A percentile compares a stretch with the other conserved stretches of the same genome.
These are phyloP conservation scores for Halocynthia roretzi DNA, from an alignment of 23 tunicate genomes.

Conservation along the genomic window DNA sequence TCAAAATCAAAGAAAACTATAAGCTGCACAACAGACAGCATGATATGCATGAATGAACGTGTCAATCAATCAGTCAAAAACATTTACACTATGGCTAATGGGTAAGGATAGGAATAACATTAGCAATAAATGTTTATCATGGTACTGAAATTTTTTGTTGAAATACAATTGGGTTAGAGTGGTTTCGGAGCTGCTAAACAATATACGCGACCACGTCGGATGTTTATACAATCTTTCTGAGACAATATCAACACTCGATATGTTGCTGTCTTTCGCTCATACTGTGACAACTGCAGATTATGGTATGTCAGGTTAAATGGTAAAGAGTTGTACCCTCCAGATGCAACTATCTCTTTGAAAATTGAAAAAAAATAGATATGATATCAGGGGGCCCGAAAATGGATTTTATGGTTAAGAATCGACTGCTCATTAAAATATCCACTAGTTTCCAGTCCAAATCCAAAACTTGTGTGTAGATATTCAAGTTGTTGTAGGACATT, in stretches of 20 bases:
- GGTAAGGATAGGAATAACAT: conserved; percentile 34
- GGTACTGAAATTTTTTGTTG: no score
- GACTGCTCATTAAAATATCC: not conserved
- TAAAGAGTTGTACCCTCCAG: no score
- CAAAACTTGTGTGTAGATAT: no score
- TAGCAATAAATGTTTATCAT: not conserved
- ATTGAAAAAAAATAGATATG: not conserved
- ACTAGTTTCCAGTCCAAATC: no score
- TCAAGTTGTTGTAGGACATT: no score
- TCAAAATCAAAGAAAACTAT: conserved; percentile 48
- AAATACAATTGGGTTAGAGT: conserved; percentile 19
- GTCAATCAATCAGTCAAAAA: conserved; percentile 49
- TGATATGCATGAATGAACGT: conserved; percentile 48
- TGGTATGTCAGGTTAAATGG: conserved; percentile 11
- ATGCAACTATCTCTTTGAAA: not conserved
- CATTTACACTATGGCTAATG: conserved; percentile 57
- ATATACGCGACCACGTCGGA: conserved; percentile 54
- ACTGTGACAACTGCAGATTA: conserved; percentile 47
- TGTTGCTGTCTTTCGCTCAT: conserved; percentile 72
- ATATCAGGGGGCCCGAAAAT: not conserved
- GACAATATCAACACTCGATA: conserved; percentile 64
- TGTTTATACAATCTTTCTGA: conserved; percentile 82
- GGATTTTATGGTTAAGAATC: not conserved
- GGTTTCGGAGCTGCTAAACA: conserved; percentile 29
- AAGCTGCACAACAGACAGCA: conserved; percentile 65